Base-by-base conservation (phyloP, 1,140 invertebrate species). In the Plodia interpunctella region DNA sequence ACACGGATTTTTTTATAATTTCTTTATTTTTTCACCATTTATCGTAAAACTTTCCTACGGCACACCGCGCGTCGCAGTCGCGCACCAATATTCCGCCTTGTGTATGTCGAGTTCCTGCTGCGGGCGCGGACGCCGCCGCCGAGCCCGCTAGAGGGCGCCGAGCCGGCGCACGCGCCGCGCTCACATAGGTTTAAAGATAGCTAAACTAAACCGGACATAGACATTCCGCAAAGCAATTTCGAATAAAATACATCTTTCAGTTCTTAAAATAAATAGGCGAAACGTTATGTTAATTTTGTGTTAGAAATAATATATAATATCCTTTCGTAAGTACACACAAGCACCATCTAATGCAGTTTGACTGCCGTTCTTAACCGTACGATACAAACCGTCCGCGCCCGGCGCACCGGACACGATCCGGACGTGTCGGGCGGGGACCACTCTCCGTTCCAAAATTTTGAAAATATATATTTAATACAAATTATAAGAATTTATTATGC, bases 1-100 rank as follows among this genome's bases (percentile, higher is more conserved):
- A 30, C 6, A 60, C n/a, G 55, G 55, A 17, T 68, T 65, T 84
- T 86, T 86, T 88, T 85, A 80, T 83, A 88, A 83, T 88, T 88
- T 86, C 78, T 88, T 88, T 87, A 88, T 88, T 88, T 81, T 87
- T 87, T 85, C 82, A 87, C 86, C 86, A 88, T 88, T 88, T 88
- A 88, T 88, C 83, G 82, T 87, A 87, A 88, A 88, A 88, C 82
- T 85, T 84, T 81, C 83, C 80, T 85, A 87, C 79, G 82, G 78
- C 83, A 88, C 78, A 88, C 83, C 82, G 79, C 82, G 82, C 82
- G 75, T 87, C 80, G 77, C 81, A 82, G 73, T 81, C 78, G 78
- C 83, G 85, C 81, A 75, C 80, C 82, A 78, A 84, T 83, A 88
- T 80, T 83, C 77, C 85, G 82, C 78, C 79, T 83, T 83, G 83